phyloP scores from a whole-genome alignment of 2,797 vertebrate genomes.

The Hyperoplus immaculatus region DNA sequence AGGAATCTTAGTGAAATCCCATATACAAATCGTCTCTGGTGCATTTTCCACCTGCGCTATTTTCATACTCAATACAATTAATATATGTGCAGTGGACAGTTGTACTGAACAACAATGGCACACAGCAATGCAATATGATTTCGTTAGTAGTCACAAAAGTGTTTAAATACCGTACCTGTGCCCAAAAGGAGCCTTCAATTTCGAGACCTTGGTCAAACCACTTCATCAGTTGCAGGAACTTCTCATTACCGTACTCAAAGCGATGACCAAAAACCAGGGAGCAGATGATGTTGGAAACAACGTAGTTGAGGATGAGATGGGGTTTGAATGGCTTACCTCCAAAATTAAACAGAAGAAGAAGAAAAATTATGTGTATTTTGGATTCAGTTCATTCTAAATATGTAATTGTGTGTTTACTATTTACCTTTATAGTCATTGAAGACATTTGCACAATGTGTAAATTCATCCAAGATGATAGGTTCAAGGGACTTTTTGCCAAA shows the following conservation, averaged over 20 bases:
- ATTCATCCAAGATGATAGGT: constrained; percentile 74
- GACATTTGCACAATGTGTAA: constrained; percentile 37
- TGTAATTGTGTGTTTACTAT: accelerated
- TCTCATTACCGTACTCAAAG: constrained; percentile 78
- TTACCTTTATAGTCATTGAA: constrained; percentile 44
- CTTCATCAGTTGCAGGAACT: constrained; percentile 42
- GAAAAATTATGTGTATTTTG: background rate
- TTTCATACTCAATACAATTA: too few relatives aligned
- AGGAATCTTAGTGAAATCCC: background rate
- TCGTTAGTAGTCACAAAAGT: too few relatives aligned
- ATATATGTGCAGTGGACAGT: too few relatives aligned
- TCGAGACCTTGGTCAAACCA: background rate
- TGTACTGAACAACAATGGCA: background rate
- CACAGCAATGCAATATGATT: too few relatives aligned
- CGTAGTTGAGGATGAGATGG: constrained; percentile 69
- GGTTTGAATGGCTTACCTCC: constrained; percentile 84
- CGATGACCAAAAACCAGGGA: constrained; percentile 83
- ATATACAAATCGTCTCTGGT: background rate
- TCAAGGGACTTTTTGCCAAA: constrained; percentile 76
- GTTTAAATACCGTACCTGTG: constrained; percentile 44
- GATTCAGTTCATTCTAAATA: background rate
- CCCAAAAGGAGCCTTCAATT: constrained; percentile 39
- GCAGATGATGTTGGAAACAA: constrained; percentile 86
- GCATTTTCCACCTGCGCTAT: too few relatives aligned
- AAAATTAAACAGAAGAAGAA: background rate